phyloP scores from a whole-genome alignment of 1,140 invertebrate species.

The Dryas iulia region DNA sequence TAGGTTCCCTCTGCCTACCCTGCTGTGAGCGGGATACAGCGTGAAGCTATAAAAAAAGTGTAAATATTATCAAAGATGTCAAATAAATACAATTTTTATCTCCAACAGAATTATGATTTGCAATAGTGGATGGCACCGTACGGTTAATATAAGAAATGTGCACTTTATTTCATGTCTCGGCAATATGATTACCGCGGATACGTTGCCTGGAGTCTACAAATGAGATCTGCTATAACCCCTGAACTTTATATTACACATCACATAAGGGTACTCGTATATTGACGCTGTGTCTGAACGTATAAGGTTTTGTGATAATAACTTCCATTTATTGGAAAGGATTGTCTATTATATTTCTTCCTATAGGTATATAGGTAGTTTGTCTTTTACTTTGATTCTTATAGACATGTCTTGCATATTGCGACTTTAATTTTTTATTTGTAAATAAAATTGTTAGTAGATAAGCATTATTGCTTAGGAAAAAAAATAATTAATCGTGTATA shows the following conservation, averaged over 20 bases:
- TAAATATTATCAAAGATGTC: not conserved
- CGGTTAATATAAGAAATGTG: slow-evolving; percentile 40
- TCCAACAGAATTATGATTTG: slow-evolving; percentile 18
- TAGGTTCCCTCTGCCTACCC: too few relatives aligned
- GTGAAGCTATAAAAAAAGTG: too few relatives aligned
- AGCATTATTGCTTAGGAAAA: too few relatives aligned
- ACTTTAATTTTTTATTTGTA: too few relatives aligned
- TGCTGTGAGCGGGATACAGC: too few relatives aligned
- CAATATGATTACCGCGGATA: slow-evolving; percentile 48
- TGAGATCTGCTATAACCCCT: slow-evolving; percentile 44
- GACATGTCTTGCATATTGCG: not conserved
- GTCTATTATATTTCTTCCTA: not conserved
- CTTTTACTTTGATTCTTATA: not conserved
- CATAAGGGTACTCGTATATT: slow-evolving; percentile 3
- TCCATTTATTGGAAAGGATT: slow-evolving; percentile 2
- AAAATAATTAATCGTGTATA: too few relatives aligned
- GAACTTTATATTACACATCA: slow-evolving; percentile 27
- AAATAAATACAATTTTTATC: not conserved
- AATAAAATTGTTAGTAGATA: too few relatives aligned
- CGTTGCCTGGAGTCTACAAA: slow-evolving; percentile 41
- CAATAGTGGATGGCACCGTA: slow-evolving; percentile 17
- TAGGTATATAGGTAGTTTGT: not conserved
- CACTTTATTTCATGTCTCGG: slow-evolving; percentile 47
- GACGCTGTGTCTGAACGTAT: not conserved
- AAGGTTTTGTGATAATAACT: not conserved